Conservation (phyloP, 2,888 invertebrate genomes). For the Pseudococcus longispinus region DNA sequence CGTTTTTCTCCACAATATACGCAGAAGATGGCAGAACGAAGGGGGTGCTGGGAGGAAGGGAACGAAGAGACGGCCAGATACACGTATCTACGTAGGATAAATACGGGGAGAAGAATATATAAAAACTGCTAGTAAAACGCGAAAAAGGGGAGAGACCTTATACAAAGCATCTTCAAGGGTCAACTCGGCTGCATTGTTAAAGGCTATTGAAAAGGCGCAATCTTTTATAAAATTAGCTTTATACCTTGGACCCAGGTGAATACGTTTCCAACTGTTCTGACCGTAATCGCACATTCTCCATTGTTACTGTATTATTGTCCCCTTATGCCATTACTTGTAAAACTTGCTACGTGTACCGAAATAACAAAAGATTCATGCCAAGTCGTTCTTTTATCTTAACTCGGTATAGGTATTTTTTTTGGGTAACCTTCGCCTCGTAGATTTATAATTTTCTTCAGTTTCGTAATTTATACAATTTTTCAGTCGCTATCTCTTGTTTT, state of each 20-base stretch:
- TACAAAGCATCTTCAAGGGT: conserved; percentile 53
- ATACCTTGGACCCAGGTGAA: conserved; percentile 55
- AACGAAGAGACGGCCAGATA: neutral
- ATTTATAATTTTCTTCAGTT: conserved; percentile 39
- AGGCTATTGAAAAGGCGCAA: conserved; percentile 55
- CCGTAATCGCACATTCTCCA: conserved; percentile 55
- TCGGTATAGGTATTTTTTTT: neutral
- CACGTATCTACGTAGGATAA: neutral
- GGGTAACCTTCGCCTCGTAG: neutral
- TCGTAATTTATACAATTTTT: conserved; percentile 10
- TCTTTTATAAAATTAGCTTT: conserved; percentile 56
- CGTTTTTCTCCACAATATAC: neutral
- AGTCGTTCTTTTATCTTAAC: conserved; percentile 25
- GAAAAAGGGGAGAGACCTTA: conserved; percentile 51
- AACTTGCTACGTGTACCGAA: conserved; percentile 42
- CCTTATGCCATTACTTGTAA: conserved; percentile 40
- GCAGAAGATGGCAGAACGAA: neutral
- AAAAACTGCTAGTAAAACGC: conserved; percentile 46
- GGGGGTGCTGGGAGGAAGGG: too few relatives aligned
- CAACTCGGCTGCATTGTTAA: conserved; percentile 46
- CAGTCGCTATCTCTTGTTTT: neutral
- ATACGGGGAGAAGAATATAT: neutral
- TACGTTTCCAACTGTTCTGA: conserved; percentile 54
- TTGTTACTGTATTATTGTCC: conserved; percentile 51
- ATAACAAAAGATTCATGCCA: conserved; percentile 47